phyloP scores from a whole-genome alignment of 2,888 invertebrate genomes.

The Lasius platythorax region DNA sequence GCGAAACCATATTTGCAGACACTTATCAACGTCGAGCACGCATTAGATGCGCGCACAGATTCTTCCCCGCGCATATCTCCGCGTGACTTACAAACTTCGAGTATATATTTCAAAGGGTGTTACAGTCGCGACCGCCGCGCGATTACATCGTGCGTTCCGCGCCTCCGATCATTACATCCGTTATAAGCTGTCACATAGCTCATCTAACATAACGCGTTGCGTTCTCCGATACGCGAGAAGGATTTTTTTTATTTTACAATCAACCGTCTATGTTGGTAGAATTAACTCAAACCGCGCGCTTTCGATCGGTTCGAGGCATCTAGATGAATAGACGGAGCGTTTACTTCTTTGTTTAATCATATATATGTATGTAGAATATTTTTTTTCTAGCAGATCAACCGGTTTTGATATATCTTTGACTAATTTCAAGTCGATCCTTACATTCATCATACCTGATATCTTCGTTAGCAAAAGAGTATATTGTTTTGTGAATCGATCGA shows the following conservation, averaged over 20 bases:
- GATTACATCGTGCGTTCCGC: conserved; percentile 62
- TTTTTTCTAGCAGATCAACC: neutral
- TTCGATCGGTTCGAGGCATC: conserved; percentile 5
- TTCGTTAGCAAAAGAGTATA: neutral
- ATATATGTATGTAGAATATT: neutral
- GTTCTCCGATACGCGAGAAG: neutral
- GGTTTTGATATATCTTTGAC: neutral
- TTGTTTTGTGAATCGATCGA: conserved; percentile 31
- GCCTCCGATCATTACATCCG: conserved; percentile 69
- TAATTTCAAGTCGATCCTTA: conserved; percentile 1
- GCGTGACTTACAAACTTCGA: conserved; percentile 71
- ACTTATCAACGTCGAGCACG: conserved; percentile 47
- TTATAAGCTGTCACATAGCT: conserved; percentile 72
- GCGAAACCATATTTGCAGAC: conserved; percentile 61
- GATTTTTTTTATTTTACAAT: conserved; percentile 49
- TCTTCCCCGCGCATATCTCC: conserved; percentile 21
- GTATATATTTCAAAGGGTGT: conserved; percentile 69
- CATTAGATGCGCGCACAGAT: conserved; percentile 35
- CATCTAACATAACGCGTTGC: conserved; percentile 53
- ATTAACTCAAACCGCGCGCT: conserved; percentile 35
- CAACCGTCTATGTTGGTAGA: conserved; percentile 26
- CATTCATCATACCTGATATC: neutral
- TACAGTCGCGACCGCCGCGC: conserved; percentile 66
- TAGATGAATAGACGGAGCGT: neutral
- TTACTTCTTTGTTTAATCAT: neutral